Conservation (phyloP, 2,888 invertebrate species). For the Embidobia sp. region DNA sequence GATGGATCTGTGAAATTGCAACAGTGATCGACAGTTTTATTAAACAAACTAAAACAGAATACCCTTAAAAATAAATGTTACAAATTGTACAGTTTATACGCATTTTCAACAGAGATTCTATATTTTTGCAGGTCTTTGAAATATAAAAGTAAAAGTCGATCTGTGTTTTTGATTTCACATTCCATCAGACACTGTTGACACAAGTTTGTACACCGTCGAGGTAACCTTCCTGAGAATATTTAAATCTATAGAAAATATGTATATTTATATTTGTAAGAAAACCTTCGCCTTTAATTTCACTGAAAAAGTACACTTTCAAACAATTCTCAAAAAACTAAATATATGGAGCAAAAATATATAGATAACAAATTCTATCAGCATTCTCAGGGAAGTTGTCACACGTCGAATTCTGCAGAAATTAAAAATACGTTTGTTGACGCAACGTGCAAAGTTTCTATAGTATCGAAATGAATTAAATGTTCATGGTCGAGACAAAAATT, state of each 20-base stretch:
- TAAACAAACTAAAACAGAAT: conserved; percentile 13
- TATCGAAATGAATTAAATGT: conserved; percentile 26
- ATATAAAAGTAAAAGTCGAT: conserved; percentile 1
- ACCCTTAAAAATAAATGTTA: conserved; percentile 14
- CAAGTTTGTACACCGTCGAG: conserved; percentile 19
- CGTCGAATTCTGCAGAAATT: conserved; percentile 51
- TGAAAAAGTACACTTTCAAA: conserved; percentile 31
- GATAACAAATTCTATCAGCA: conserved; percentile 4
- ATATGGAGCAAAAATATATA: conserved; percentile 2
- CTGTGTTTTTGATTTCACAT: neutral
- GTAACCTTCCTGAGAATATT: conserved; percentile 34
- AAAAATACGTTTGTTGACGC: conserved; percentile 50
- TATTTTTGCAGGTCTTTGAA: conserved; percentile 53
- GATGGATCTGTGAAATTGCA: neutral
- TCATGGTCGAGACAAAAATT: conserved; percentile 20
- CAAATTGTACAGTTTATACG: conserved; percentile 49
- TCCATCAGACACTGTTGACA: conserved; percentile 26
- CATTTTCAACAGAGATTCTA: conserved; percentile 24
- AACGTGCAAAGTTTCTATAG: conserved; percentile 43
- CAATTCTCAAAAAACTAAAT: conserved; percentile 1
- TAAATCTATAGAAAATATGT: conserved; percentile 1
- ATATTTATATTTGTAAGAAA: conserved; percentile 23
- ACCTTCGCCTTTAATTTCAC: conserved; percentile 7
- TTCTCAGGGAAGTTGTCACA: conserved; percentile 32
- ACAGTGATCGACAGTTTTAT: neutral